A percentile compares a stretch with the other conserved stretches of the same genome.
phyloP scores from a whole-genome alignment of 2,888 invertebrate genomes.

The Cyaniris semiargus region DNA sequence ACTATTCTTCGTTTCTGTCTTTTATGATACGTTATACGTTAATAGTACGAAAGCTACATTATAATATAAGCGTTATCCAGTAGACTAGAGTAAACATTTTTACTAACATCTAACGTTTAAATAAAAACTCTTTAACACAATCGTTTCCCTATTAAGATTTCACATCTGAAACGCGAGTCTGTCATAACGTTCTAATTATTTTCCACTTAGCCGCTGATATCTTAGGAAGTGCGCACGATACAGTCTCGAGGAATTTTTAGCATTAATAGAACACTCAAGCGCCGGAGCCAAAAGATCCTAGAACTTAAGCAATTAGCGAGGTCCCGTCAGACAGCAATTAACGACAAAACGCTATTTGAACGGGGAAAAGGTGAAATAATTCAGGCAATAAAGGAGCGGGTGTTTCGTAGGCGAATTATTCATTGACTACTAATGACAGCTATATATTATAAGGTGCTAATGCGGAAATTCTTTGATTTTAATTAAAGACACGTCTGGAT shows the following conservation, averaged over 20 bases:
- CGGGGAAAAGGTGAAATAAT: slow-evolving; percentile 76
- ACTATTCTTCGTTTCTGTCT: too few species aligned
- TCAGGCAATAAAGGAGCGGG: slow-evolving; percentile 69
- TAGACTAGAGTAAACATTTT: too few species aligned
- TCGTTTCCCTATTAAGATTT: too few species aligned
- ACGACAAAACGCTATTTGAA: slow-evolving; percentile 74
- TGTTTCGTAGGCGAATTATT: slow-evolving; percentile 73
- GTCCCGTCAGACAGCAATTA: slow-evolving; percentile 78
- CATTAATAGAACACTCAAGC: slow-evolving; percentile 71
- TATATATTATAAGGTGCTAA: slow-evolving; percentile 25
- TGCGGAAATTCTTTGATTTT: slow-evolving; percentile 3
- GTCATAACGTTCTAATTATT: slow-evolving; percentile 6
- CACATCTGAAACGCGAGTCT: background rate
- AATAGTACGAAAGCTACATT: too few species aligned
- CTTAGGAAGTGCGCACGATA: slow-evolving; percentile 62
- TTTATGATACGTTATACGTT: too few species aligned
- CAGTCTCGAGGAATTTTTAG: slow-evolving; percentile 69
- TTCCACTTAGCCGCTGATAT: slow-evolving; percentile 41
- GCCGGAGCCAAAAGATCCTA: slow-evolving; percentile 70
- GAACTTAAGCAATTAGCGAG: slow-evolving; percentile 80
- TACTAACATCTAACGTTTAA: too few species aligned
- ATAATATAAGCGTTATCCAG: too few species aligned
- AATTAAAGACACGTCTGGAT: slow-evolving; percentile 6
- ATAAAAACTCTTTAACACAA: too few species aligned
- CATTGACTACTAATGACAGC: slow-evolving; percentile 71